Base-by-base conservation (phyloP, 2,888 invertebrate species). In the Crepidodera aurea region DNA sequence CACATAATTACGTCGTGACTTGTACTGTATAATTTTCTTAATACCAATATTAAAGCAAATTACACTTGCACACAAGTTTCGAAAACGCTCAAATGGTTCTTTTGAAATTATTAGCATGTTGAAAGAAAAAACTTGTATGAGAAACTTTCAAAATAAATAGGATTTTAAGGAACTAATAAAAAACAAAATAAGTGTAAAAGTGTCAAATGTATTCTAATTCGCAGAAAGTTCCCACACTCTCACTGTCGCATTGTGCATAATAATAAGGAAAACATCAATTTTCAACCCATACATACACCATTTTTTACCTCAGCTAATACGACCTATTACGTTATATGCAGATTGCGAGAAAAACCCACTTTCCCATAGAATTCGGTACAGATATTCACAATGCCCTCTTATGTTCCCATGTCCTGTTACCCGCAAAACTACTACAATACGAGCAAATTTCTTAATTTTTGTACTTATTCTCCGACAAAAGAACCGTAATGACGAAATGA, bases 341-440 rank as follows among this genome's bases (percentile, higher is more conserved):
- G 27, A 50, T 39, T 37, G 27, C 15, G 57, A 39, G 57, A 57
- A 57, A 48, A 57, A 57, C 57, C 57, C 48, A 57, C 57, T 57
- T 57, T 50, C 29, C 18, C 48, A 39, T 19, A 57, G 37, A 57
- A 57, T 57, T 39, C 18, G 27, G 15, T 39, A 48, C 16, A 40
- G 5, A 57, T 48, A 48, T 27, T 27, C 27, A 27, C 48, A 48
- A 48, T 48, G 48, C 48, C 27, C 10, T 29, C 8, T 2, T 48
- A 48, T 15, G 12, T 48, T 48, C 48, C 25, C 48, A 48, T 48
- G 48, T 48, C 15, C 27, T 29, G 46, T 37, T 37, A 37, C 10
- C 2, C 8, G 12, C 34, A 12, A 34, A 34, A 12, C 3, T 12
- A 12, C 2, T 13, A 34, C 34, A 34, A 34, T 34, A 12, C 44